Conservation (phyloP, 2,888 invertebrate species). For the Phymatocera aterrima region DNA sequence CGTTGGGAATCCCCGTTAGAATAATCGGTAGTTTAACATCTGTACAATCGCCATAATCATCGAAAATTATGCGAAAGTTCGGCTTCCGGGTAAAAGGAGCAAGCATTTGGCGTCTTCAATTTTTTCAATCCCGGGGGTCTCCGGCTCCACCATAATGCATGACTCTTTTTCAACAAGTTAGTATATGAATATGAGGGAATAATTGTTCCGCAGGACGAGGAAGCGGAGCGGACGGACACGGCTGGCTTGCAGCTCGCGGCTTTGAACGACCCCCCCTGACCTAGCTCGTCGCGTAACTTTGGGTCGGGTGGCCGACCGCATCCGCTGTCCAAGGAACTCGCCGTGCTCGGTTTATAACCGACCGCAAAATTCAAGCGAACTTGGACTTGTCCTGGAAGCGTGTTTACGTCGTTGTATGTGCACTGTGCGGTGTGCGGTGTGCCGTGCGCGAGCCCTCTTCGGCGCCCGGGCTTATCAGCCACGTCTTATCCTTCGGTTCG, state of each 20-base stretch:
- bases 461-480: constrained; percentile 5
- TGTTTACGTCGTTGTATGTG: background rate
- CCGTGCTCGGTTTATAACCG: constrained; percentile 2
- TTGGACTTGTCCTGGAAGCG: constrained; percentile 27
- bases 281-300: background rate
- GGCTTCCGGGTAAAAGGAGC: too few species aligned
- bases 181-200: background rate
- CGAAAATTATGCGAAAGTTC: background rate
- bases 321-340: constrained; percentile 29
- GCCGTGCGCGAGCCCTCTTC: background rate
- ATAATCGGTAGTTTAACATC: too few species aligned
- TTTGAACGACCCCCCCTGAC: constrained; percentile 6
- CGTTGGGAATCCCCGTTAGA: background rate
- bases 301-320: constrained; percentile 29
- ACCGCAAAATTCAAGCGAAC: constrained; percentile 31
- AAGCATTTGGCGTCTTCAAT: too few species aligned
- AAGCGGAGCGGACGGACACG: background rate
- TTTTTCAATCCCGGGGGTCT: background rate
- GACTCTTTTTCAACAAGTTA: too few species aligned
- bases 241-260: background rate
- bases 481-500: too few species aligned
- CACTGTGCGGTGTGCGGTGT: background rate
- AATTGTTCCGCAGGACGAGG: constrained; percentile 2
- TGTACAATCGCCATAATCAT: background rate
- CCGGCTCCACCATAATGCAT: too few species aligned